Conservation (phyloP, 2,888 invertebrate genomes). For the Rugalucina vietnamica region DNA sequence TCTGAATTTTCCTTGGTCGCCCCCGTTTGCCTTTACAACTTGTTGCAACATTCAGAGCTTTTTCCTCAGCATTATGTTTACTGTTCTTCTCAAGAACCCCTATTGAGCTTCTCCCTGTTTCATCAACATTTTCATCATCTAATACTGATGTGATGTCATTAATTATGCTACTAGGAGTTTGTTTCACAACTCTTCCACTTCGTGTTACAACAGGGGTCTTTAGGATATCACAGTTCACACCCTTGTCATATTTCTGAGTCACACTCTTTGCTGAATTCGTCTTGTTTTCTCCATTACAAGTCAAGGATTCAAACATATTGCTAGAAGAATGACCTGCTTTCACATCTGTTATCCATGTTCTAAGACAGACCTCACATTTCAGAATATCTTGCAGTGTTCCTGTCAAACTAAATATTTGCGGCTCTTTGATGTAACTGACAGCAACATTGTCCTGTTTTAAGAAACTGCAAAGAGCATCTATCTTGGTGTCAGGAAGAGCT, state of each 20-base stretch:
- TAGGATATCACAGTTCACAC: constrained; percentile 1
- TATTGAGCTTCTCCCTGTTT: neutral
- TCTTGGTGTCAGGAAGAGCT: constrained; percentile 61
- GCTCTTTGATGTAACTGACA: constrained; percentile 2
- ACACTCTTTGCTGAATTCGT: neutral
- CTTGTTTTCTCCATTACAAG: neutral
- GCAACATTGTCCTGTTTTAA: constrained; percentile 16
- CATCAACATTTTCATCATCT: neutral
- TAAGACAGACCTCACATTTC: neutral
- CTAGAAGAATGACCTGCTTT: neutral
- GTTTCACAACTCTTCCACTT: constrained; percentile 42
- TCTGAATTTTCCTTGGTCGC: neutral
- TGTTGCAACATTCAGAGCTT: neutral
- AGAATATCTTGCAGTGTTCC: constrained; percentile 36
- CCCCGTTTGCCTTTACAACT: neutral
- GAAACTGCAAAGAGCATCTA: constrained; percentile 55
- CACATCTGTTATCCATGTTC: neutral
- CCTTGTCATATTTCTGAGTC: neutral
- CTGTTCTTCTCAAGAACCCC: neutral
- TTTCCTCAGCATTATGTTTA: neutral
- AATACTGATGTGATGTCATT: neutral
- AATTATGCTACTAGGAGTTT: constrained; percentile 3
- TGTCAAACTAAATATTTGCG: constrained; percentile 21
- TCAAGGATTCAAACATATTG: neutral
- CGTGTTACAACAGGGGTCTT: constrained; percentile 13